Evolutionary conservation across 2,797 vertebrate genomes (phyloP).

Genomic region (Siniperca scherzeri): DNA sequence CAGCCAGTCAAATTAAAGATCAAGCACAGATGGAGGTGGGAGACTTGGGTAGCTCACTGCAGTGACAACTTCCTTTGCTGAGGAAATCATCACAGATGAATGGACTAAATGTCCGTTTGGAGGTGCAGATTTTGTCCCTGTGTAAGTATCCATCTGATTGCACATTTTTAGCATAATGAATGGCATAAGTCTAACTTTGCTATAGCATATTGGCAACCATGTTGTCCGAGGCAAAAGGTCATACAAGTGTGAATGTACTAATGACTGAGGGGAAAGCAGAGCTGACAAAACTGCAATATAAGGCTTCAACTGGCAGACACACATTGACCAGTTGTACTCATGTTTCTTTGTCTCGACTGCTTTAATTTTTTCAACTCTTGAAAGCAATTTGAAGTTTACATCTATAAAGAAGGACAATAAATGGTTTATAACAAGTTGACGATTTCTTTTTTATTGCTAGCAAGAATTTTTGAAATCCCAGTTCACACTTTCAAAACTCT

Average conservation of each 20-base stretch:
- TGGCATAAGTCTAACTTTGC: conserved; percentile 20
- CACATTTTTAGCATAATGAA: conserved; percentile 35
- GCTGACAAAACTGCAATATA: conserved; percentile 14
- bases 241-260: conserved; percentile 19
- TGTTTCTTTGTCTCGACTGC: conserved; percentile 11
- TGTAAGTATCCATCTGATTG: conserved; percentile 23
- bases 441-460: not conserved
- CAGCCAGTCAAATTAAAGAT: conserved; percentile 18
- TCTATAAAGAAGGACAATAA: not conserved
- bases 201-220: conserved; percentile 18
- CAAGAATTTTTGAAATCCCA: not conserved
- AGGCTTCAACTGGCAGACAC: conserved; percentile 19
- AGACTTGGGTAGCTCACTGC: conserved; percentile 40
- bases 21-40: conserved; percentile 60
- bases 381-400: not conserved
- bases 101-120: conserved; percentile 26
- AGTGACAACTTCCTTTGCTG: conserved; percentile 26
- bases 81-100: conserved; percentile 47
- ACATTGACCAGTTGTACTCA: not conserved
- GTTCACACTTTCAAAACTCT: not conserved
- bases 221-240: conserved; percentile 30
- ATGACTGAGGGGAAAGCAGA: conserved; percentile 17
- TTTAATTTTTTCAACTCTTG: not conserved
- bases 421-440: not conserved
- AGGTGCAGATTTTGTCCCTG: conserved; percentile 47